Conservation (phyloP, 2,797 vertebrate genomes). For the Onychomys torridus region DNA sequence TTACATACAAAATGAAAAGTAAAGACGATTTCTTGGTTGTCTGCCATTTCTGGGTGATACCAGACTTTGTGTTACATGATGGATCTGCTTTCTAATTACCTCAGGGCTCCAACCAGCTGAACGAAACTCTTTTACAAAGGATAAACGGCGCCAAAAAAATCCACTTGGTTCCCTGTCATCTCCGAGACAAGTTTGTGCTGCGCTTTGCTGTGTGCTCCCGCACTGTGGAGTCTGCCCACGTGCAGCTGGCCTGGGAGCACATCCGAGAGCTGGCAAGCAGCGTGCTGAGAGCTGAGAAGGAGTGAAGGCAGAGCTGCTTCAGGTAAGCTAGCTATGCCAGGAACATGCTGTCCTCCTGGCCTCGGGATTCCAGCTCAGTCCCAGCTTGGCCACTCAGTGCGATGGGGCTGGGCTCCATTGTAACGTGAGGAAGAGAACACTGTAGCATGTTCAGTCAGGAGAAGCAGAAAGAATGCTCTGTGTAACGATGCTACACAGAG, state of each 20-base stretch:
- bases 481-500: not conserved
- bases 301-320: constrained; percentile 75
- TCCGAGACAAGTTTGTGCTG: constrained; percentile 92
- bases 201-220: constrained; percentile 94
- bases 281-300: constrained; percentile 85
- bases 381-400: accelerated
- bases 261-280: constrained; percentile 91
- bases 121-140: constrained; percentile 92
- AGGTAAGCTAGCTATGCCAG: not conserved
- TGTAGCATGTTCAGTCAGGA: not conserved
- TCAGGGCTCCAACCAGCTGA: constrained; percentile 94
- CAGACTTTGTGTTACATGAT: accelerated
- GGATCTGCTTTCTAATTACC: constrained; percentile 45
- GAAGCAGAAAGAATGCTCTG: not conserved
- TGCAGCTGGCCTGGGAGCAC: constrained; percentile 94
- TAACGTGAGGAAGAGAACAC: not conserved
- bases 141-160: constrained; percentile 93
- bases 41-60: accelerated
- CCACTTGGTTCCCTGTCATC: constrained; percentile 95
- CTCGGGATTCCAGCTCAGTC: not conserved
- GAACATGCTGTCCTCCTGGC: not conserved
- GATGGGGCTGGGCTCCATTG: accelerated
- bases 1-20: not conserved
- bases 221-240: constrained; percentile 90
- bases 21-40: accelerated